phyloP scores from a whole-genome alignment of 2,888 invertebrate species.

The Archips crataeganus region DNA sequence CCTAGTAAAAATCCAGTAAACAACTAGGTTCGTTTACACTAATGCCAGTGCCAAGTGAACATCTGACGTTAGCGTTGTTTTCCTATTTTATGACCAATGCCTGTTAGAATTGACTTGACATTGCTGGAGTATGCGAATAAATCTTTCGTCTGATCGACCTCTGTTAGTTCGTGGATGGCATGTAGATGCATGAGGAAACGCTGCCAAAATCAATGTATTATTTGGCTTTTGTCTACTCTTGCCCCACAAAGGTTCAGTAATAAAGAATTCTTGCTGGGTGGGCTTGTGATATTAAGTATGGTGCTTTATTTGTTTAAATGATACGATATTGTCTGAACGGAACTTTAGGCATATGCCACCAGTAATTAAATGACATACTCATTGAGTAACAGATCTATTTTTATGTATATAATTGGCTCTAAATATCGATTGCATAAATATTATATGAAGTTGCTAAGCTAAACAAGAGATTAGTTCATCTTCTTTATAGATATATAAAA shows the following conservation, averaged over 20 bases:
- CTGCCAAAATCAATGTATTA: slow-evolving; percentile 16
- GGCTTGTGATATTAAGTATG: no score
- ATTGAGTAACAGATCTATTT: not conserved
- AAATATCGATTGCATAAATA: not conserved
- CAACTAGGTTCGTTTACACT: slow-evolving; percentile 50
- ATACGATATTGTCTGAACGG: not conserved
- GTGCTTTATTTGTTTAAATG: no score
- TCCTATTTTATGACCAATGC: slow-evolving; percentile 16
- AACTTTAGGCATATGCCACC: not conserved
- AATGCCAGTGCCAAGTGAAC: slow-evolving; percentile 39
- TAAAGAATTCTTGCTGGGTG: not conserved
- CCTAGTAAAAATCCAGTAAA: slow-evolving; percentile 44
- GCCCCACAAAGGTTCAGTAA: not conserved
- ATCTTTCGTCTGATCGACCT: slow-evolving; percentile 23
- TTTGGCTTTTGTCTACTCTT: not conserved
- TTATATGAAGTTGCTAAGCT: not conserved
- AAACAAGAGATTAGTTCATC: not conserved
- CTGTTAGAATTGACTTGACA: slow-evolving; percentile 6
- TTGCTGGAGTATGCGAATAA: not conserved
- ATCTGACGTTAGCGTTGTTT: slow-evolving; percentile 12
- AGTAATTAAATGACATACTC: not conserved
- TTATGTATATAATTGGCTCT: not conserved
- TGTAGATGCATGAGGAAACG: slow-evolving; percentile 19
- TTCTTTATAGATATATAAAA: no score
- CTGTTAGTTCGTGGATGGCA: slow-evolving; percentile 12